Evolutionary conservation across 2,797 vertebrate genomes (phyloP).

Genomic region (Poeciliopsis presidionis): DNA sequence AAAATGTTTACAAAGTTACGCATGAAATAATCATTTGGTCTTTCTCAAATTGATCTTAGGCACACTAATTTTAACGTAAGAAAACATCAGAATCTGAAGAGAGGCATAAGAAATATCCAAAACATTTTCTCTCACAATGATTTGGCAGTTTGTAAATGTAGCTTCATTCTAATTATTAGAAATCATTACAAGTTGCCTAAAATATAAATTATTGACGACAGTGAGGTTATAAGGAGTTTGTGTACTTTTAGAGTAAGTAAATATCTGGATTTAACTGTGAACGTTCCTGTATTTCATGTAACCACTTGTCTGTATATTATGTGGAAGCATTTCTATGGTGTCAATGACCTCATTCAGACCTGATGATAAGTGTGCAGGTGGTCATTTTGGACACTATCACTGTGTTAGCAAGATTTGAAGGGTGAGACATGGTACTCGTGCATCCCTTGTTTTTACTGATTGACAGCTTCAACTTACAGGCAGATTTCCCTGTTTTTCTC

Average conservation of each 20-base stretch:
- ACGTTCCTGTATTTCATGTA: neutral
- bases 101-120: neutral
- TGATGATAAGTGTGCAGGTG: slow-evolving; percentile 3
- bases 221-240: neutral
- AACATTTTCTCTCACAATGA: neutral
- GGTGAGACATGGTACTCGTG: neutral
- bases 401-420: slow-evolving; percentile 13
- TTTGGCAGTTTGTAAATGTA: neutral
- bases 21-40: neutral
- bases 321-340: slow-evolving; percentile 1
- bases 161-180: neutral
- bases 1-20: neutral
- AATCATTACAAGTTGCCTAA: neutral
- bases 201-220: neutral
- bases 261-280: neutral
- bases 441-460: neutral
- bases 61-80: neutral
- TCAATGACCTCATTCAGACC: slow-evolving; percentile 8
- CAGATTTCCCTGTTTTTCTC: neutral
- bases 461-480: slow-evolving; percentile 3
- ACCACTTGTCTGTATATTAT: neutral
- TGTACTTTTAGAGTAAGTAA: neutral
- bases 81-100: neutral
- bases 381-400: slow-evolving; percentile 3
- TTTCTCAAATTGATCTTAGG: neutral